A percentile compares a stretch with the other conserved stretches of the same genome.
phyloP scores from a whole-genome alignment of 2,888 invertebrate genomes.

The Lydus trimaculatus region DNA sequence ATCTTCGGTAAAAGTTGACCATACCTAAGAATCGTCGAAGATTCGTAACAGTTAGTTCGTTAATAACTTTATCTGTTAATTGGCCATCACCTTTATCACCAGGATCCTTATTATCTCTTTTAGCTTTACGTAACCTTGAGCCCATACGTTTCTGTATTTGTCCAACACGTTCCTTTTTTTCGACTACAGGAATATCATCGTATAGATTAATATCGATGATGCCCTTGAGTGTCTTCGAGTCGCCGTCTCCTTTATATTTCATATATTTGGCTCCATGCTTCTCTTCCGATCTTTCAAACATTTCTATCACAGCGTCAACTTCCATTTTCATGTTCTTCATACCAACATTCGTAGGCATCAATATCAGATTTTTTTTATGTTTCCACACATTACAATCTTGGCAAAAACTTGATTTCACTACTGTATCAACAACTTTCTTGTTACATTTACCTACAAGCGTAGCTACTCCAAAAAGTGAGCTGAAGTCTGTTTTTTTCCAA shows the following conservation, averaged over 20 bases:
- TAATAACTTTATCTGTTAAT: too few species aligned
- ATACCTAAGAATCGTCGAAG: slow-evolving; percentile 50
- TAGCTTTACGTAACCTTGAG: too few species aligned
- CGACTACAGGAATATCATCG: slow-evolving; percentile 21
- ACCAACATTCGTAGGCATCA: too few species aligned
- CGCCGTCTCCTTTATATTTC: slow-evolving; percentile 41
- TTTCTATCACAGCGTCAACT: slow-evolving; percentile 33
- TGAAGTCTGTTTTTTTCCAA: too few species aligned
- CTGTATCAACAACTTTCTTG: too few species aligned
- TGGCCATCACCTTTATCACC: neutral
- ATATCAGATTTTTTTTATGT: too few species aligned
- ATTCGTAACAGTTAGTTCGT: too few species aligned
- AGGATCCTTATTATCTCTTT: too few species aligned
- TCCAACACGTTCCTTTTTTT: slow-evolving; percentile 36
- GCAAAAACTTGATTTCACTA: too few species aligned
- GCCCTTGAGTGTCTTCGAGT: slow-evolving; percentile 38
- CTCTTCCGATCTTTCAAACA: slow-evolving; percentile 32
- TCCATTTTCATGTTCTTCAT: slow-evolving; percentile 35
- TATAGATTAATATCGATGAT: slow-evolving; percentile 34
- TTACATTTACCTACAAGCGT: too few species aligned
- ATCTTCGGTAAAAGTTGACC: slow-evolving; percentile 53
- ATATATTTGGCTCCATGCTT: slow-evolving; percentile 27
- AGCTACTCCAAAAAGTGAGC: too few species aligned
- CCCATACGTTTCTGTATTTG: slow-evolving; percentile 25
- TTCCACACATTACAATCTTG: too few species aligned